These are phyloP conservation scores for Axis porcinus DNA, from an alignment of 2,113 vertebrate genomes.

Conservation along the genomic window DNA sequence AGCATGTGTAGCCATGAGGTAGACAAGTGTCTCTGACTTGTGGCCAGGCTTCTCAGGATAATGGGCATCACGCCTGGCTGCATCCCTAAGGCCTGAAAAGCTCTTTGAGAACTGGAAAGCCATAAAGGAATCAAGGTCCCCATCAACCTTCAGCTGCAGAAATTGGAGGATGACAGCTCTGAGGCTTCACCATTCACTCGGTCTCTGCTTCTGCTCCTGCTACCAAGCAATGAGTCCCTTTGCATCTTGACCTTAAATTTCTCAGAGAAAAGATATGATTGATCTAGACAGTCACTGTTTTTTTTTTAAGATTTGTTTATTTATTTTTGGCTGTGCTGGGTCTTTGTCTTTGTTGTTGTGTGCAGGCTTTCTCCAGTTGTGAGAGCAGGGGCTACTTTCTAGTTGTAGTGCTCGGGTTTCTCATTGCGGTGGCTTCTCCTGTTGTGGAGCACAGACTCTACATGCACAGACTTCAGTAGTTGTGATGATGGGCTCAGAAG, in stretches of 20 bases:
- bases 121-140: neutral
- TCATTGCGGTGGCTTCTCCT: neutral
- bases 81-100: neutral
- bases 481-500: neutral
- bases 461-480: neutral
- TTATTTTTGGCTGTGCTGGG: neutral
- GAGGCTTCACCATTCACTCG: too few species aligned
- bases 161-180: neutral
- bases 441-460: neutral
- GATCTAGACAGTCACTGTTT: neutral
- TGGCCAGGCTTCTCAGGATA: neutral
- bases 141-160: neutral
- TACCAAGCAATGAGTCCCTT: neutral
- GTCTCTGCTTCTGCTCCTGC: neutral
- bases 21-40: neutral
- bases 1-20: accelerated
- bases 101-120: neutral
- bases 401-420: neutral
- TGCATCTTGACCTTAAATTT: neutral
- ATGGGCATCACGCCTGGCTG: neutral
- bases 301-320: neutral
- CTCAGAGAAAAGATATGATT: neutral
- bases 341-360: neutral
- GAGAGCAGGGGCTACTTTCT: neutral
- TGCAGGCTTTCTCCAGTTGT: neutral